Conservation (phyloP, 2,888 invertebrate species). For the Nomada lathburiana region DNA sequence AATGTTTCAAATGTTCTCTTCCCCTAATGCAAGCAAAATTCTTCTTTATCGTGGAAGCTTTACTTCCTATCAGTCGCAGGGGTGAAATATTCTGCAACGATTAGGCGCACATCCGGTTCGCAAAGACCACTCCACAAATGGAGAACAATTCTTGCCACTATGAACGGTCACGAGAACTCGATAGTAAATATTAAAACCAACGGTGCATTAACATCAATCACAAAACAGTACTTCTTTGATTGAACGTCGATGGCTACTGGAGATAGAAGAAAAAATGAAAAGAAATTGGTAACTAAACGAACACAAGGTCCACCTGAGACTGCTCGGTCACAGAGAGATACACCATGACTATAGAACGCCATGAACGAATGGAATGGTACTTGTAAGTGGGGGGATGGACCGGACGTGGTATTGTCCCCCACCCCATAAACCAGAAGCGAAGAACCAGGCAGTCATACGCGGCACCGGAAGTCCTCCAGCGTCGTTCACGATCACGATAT, state of each 20-base stretch:
- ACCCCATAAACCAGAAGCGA: slow-evolving; percentile 65
- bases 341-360: slow-evolving; percentile 65
- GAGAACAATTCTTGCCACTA: too few relatives aligned
- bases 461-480: slow-evolving; percentile 75
- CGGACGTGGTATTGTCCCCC: slow-evolving; percentile 82
- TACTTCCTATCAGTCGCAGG: too few relatives aligned
- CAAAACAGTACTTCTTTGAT: background rate
- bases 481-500: slow-evolving; percentile 59
- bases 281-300: slow-evolving; percentile 46
- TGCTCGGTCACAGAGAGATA: slow-evolving; percentile 56
- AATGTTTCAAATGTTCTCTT: too few relatives aligned
- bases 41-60: too few relatives aligned
- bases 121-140: too few relatives aligned
- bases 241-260: background rate
- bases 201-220: too few relatives aligned
- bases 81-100: too few relatives aligned
- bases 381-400: slow-evolving; percentile 76
- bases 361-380: slow-evolving; percentile 61
- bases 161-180: too few relatives aligned
- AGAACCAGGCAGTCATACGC: slow-evolving; percentile 57
- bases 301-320: slow-evolving; percentile 71
- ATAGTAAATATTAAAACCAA: too few relatives aligned
- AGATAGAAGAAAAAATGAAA: too few relatives aligned
- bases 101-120: too few relatives aligned
- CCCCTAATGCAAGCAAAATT: too few relatives aligned